phyloP scores from a whole-genome alignment of 1,140 invertebrate genomes.

The Lordiphosa collinella region DNA sequence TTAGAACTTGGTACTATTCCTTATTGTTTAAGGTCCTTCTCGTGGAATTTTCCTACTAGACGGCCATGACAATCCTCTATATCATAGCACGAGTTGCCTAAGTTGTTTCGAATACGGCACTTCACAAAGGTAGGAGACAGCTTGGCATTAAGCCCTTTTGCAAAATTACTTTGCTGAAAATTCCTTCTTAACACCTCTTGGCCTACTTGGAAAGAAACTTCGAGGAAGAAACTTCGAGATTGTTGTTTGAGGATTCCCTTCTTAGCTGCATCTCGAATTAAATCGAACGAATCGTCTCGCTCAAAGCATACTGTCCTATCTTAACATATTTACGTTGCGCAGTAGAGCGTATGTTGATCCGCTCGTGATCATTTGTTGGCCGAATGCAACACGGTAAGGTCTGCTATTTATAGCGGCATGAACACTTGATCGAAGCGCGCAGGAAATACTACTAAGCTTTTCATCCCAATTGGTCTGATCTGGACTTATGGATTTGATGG shows the following conservation, averaged over 20 bases:
- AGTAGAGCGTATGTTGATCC: too few species aligned
- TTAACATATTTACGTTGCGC: neutral
- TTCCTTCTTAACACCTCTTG: neutral
- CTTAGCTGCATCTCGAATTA: neutral
- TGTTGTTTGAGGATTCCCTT: neutral
- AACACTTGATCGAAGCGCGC: too few species aligned
- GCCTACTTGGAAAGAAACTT: neutral
- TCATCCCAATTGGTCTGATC: neutral
- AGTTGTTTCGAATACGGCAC: neutral
- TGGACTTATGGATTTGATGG: neutral
- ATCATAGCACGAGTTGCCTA: neutral
- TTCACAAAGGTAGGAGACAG: neutral
- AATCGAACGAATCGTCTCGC: neutral
- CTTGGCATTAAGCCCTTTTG: conserved; percentile 3
- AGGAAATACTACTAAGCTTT: too few species aligned
- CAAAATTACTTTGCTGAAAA: conserved; percentile 8
- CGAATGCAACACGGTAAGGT: neutral
- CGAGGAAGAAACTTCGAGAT: neutral
- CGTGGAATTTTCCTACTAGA: neutral
- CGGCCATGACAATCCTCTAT: neutral
- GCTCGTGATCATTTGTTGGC: neutral
- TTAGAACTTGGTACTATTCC: too few species aligned
- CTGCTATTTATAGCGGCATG: neutral
- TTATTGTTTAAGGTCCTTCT: neutral
- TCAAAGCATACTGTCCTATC: neutral